Evolutionary conservation across 2,888 invertebrate species (phyloP).

Genomic region (Bhutanitis thaidina): DNA sequence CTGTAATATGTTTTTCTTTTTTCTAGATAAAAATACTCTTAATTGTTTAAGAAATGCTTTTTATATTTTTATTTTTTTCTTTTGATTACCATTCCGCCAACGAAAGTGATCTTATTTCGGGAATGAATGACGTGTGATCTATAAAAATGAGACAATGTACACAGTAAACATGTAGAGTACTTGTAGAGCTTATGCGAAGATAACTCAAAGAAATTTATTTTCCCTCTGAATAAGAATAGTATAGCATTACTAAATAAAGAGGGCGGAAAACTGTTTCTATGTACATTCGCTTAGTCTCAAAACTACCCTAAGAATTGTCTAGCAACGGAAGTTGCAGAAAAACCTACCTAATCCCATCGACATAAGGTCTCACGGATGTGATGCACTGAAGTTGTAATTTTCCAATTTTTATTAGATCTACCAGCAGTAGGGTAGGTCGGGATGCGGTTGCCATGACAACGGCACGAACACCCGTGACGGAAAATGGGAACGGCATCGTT

Average conservation of each 20-base stretch:
- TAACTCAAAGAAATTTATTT: slow-evolving; percentile 26
- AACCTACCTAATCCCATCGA: slow-evolving; percentile 5
- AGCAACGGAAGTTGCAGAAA: slow-evolving; percentile 19
- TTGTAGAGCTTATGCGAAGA: neutral
- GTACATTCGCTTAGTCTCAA: slow-evolving; percentile 36
- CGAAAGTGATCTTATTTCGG: too few species aligned
- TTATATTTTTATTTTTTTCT: too few species aligned
- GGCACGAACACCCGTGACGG: slow-evolving; percentile 39
- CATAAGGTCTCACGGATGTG: slow-evolving; percentile 17
- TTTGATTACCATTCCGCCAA: too few species aligned
- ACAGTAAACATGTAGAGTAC: too few species aligned
- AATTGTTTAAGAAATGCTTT: too few species aligned
- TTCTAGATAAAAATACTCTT: too few species aligned
- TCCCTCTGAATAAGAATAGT: slow-evolving; percentile 42
- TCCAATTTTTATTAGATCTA: slow-evolving; percentile 55
- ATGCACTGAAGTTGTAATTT: slow-evolving; percentile 20
- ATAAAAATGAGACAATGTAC: too few species aligned
- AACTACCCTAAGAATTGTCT: slow-evolving; percentile 22
- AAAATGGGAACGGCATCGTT: slow-evolving; percentile 26
- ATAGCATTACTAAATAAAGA: slow-evolving; percentile 55
- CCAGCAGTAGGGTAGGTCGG: slow-evolving; percentile 53
- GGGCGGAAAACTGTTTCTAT: slow-evolving; percentile 48
- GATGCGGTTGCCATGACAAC: slow-evolving; percentile 47
- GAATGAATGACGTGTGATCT: too few species aligned
- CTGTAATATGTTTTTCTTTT: too few species aligned